Evolutionary conservation across 2,797 vertebrate species (phyloP).

Genomic region (Myiotriccus ornatus): DNA sequence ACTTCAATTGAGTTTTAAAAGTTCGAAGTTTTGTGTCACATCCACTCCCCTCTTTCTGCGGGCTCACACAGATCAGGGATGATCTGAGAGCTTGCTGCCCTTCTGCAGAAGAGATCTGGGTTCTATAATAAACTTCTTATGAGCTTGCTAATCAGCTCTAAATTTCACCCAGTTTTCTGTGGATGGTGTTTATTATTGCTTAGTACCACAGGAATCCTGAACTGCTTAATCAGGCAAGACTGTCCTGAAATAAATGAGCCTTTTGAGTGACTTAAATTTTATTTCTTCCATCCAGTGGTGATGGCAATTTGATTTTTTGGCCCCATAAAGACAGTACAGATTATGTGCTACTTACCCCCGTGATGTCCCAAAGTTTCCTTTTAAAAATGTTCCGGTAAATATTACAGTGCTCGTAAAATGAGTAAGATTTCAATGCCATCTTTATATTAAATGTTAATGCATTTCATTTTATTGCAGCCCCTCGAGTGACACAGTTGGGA

Average conservation of each 20-base stretch:
- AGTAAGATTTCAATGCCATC: not conserved
- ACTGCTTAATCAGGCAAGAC: not conserved
- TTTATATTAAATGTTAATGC: not conserved
- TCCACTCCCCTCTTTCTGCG: not conserved
- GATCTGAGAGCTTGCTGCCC: not conserved
- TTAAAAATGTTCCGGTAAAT: not conserved
- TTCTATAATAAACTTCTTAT: not conserved
- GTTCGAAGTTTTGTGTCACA: not conserved
- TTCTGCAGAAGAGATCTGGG: not conserved
- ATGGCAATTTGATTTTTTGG: not conserved
- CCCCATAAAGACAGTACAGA: not conserved
- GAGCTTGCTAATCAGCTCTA: not conserved
- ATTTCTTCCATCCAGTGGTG: not conserved
- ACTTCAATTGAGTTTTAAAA: not conserved
- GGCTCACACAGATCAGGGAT: not conserved
- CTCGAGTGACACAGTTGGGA: conserved; percentile 90
- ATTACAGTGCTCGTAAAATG: not conserved
- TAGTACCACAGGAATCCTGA: not conserved
- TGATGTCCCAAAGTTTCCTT: not conserved
- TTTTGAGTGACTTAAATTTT: not conserved
- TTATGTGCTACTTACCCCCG: not conserved
- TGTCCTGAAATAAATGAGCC: not conserved
- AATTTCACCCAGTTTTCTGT: not conserved
- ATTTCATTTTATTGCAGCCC: conserved; percentile 79
- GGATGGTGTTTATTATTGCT: not conserved